Evolutionary conservation across 2,888 invertebrate species (phyloP).

Genomic region (Taphrorychus bicolor): DNA sequence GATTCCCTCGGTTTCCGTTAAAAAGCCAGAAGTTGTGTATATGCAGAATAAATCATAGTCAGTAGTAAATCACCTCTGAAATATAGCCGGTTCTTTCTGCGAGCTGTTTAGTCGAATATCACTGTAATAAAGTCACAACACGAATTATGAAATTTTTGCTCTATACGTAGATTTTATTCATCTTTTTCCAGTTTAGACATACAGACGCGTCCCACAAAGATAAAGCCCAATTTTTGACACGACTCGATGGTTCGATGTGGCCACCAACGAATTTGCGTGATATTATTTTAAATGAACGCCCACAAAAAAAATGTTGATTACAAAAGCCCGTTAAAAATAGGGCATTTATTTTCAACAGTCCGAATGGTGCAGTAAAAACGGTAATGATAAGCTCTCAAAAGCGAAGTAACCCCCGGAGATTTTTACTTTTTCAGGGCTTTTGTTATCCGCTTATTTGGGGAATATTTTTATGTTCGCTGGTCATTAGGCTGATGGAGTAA

Average conservation of each 20-base stretch:
- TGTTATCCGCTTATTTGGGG: conserved; percentile 23
- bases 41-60: conserved; percentile 55
- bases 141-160: conserved; percentile 44
- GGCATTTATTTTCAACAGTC: background rate
- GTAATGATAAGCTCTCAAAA: conserved; percentile 10
- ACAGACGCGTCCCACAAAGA: conserved; percentile 18
- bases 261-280: background rate
- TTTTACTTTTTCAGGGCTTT: conserved; percentile 22
- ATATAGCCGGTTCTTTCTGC: conserved; percentile 48
- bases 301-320: background rate
- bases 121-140: conserved; percentile 46
- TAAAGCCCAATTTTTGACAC: conserved; percentile 10
- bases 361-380: background rate
- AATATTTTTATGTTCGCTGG: conserved; percentile 27
- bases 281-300: background rate
- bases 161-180: conserved; percentile 42
- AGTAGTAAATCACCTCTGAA: conserved; percentile 54
- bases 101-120: conserved; percentile 45
- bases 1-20: conserved; percentile 20
- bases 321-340: background rate
- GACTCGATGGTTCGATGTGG: background rate
- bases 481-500: conserved; percentile 12
- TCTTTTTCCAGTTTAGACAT: conserved; percentile 24
- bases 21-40: conserved; percentile 44
- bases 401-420: conserved; percentile 13